A percentile compares a stretch with the other conserved stretches of the same genome.
These are phyloP conservation scores for Callorhinus ursinus DNA, from an alignment of 2,113 vertebrate genomes.

Conservation along the genomic window DNA sequence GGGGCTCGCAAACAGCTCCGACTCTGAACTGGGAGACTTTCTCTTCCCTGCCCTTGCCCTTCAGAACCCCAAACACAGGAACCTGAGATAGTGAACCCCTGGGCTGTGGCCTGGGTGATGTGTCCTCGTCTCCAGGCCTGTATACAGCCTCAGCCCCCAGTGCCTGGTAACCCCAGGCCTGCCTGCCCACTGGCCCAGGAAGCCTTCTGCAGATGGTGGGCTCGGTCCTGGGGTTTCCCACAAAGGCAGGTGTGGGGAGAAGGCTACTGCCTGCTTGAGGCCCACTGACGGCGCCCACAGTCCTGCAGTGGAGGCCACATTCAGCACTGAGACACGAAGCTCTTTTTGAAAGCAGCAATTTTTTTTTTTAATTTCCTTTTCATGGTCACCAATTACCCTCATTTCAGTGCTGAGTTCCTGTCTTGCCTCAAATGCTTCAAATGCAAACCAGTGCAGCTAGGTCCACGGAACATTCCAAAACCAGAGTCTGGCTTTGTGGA, in stretches of 20 bases:
- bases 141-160: not conserved
- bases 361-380: rapidly evolving
- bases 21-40: not conserved
- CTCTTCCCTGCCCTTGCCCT: too few relatives aligned
- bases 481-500: not conserved
- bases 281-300: too few relatives aligned
- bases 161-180: not conserved
- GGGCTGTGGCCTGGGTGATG: too few relatives aligned
- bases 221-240: too few relatives aligned
- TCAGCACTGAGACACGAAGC: rapidly evolving
- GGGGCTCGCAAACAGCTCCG: rapidly evolving
- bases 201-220: too few relatives aligned
- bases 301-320: rapidly evolving
- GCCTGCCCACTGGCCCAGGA: not conserved
- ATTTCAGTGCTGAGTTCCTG: too few relatives aligned
- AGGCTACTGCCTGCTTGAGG: not conserved
- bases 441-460: rapidly evolving
- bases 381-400: not conserved
- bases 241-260: not conserved
- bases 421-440: not conserved
- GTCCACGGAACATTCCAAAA: not conserved
- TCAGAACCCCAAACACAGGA: not conserved
- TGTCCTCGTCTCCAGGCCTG: not conserved
- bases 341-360: not conserved
- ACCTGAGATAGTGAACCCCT: not conserved